Evolutionary conservation across 2,113 vertebrate species (phyloP), one percentile per base, ranked within the genome.

Genomic region (Arvicanthis niloticus): DNA sequence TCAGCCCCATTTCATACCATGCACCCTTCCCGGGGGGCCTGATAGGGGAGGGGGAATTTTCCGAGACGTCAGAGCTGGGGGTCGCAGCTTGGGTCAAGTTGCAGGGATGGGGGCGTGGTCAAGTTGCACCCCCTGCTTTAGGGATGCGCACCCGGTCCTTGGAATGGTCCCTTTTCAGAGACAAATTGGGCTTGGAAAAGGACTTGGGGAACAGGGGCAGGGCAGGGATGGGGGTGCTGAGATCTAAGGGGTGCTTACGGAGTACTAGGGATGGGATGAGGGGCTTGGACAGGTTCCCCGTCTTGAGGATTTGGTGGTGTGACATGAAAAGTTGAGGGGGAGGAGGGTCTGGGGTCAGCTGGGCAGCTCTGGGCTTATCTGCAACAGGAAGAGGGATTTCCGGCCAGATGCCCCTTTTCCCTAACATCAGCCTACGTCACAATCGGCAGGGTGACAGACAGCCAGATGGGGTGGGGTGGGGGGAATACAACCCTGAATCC

Each of bases 11-110:
- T 97, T 97, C 96, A 97, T 98, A 97, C 89, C 48, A 62, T 88
- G 86, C 56, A 87, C 82, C 91, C 92, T 89, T 75, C 82, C 80
- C 40, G 65, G 7, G 24, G 98, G 99, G 99, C 85, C 99, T 99
- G 0, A 98, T 67, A 48, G 62, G 84, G 99, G 97, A 99, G 91
- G 96, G 97, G 88, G 34, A 82, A 95, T 98, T 98, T 97, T 97
- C 97, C 96, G 7, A 97, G 96, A 98, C 97, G 97, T 98, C 97
- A 96, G 97, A 97, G 97, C 92, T 60, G 60, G 96, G 96, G 95
- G 95, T 96, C 78, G 86, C 86, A 73, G 89, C 58, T 12, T 3
- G 94, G 95, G 97, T 98, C 97, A 84, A 95, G 96, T 97, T 98
- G 96, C 95, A 98, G 94, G 72, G 91, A 48, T 51, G 5, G 92